Percentiles rank a stretch among this genome's conserved stretches.
Conservation (phyloP, 1,140 invertebrate genomes). For the Rhizoglyphus robini region DNA sequence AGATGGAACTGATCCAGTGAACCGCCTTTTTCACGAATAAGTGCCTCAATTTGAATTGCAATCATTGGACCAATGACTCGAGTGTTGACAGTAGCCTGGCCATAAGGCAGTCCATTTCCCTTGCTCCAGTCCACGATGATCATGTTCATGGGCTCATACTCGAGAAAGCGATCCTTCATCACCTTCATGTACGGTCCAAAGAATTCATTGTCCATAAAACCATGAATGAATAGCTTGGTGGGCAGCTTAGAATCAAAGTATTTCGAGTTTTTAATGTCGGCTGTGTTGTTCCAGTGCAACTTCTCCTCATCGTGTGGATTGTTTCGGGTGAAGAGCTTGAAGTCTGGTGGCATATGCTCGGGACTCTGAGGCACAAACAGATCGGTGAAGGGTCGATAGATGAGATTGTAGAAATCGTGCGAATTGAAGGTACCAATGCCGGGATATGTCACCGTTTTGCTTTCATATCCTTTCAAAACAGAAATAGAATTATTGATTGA, state of each 20-base stretch:
- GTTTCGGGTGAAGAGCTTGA: slow-evolving; percentile 59
- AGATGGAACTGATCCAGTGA: slow-evolving; percentile 29
- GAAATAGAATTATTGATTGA: too few relatives aligned
- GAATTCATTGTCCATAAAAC: slow-evolving; percentile 47
- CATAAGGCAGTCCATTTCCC: slow-evolving; percentile 31
- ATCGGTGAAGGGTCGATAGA: slow-evolving; percentile 56
- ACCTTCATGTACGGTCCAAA: slow-evolving; percentile 12
- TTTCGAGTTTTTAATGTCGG: neutral
- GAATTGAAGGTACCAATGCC: slow-evolving; percentile 34
- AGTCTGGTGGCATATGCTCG: slow-evolving; percentile 60
- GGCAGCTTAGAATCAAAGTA: neutral
- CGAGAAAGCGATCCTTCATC: slow-evolving; percentile 25
- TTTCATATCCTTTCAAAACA: too few relatives aligned
- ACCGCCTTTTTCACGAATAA: neutral
- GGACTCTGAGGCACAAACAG: slow-evolving; percentile 46
- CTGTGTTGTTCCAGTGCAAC: neutral
- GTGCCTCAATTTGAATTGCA: slow-evolving; percentile 28
- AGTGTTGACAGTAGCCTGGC: slow-evolving; percentile 32
- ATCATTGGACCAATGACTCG: slow-evolving; percentile 33
- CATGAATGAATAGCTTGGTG: slow-evolving; percentile 34
- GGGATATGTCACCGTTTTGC: slow-evolving; percentile 14
- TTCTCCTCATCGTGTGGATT: slow-evolving; percentile 41
- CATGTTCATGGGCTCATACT: slow-evolving; percentile 32
- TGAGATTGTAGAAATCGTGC: slow-evolving; percentile 64
- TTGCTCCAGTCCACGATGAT: slow-evolving; percentile 38